Conservation (phyloP, 2,797 vertebrate species). For the Molossus molossus region DNA sequence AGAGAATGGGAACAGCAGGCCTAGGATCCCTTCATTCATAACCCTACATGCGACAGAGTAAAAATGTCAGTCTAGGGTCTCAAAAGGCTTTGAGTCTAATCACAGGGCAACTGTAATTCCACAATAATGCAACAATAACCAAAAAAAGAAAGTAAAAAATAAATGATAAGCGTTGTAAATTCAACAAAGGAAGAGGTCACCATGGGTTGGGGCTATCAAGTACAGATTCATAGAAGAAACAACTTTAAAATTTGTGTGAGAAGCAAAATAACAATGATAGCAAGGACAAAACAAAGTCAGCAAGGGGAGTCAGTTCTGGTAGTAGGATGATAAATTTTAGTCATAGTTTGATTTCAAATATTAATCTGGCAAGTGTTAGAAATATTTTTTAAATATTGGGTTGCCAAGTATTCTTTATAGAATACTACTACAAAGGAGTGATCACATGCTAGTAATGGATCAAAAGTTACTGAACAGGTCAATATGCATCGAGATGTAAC, state of each 20-base stretch:
- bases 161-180: background rate
- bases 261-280: background rate
- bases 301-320: background rate
- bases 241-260: background rate
- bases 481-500: conserved; percentile 15
- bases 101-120: background rate
- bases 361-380: background rate
- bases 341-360: conserved; percentile 51
- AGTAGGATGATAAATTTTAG: conserved; percentile 28
- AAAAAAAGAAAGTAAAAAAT: conserved; percentile 36
- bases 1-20: conserved; percentile 32
- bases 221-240: conserved; percentile 27
- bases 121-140: conserved; percentile 30
- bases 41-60: background rate
- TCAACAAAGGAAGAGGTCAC: conserved; percentile 33
- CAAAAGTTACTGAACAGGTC: background rate
- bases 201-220: background rate
- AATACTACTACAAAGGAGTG: background rate
- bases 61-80: background rate
- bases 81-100: conserved; percentile 23
- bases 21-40: background rate
- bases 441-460: background rate
- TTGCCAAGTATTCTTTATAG: conserved; percentile 55
- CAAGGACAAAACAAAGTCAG: background rate
- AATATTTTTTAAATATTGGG: conserved; percentile 32